phyloP scores from a whole-genome alignment of 2,797 vertebrate species.

The Cheirogaleus major region DNA sequence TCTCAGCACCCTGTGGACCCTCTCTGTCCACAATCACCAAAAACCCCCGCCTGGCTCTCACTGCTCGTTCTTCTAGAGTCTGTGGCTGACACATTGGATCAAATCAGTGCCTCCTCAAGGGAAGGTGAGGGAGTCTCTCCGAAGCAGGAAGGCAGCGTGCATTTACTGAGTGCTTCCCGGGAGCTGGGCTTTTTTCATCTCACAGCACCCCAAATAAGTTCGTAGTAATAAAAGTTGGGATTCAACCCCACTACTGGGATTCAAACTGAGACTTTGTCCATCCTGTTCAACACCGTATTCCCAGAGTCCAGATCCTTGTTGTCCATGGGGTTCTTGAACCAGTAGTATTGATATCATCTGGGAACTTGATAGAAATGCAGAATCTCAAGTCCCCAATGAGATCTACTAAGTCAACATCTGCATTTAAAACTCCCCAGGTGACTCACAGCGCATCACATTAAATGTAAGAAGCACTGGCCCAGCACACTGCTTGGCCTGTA shows the following conservation, averaged over 20 bases:
- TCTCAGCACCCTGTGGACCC: neutral
- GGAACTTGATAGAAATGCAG: neutral
- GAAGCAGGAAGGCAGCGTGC: neutral
- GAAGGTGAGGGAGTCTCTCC: neutral
- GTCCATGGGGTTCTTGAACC: neutral
- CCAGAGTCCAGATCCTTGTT: neutral
- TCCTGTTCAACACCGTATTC: neutral
- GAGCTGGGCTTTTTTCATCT: neutral
- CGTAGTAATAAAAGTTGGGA: neutral
- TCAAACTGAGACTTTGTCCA: neutral
- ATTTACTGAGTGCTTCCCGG: neutral
- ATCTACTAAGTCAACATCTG: neutral
- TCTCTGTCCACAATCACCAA: neutral
- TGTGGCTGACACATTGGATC: neutral
- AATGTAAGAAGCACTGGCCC: neutral
- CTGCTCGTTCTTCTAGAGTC: neutral
- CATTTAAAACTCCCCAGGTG: neutral
- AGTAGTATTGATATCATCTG: neutral
- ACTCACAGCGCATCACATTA: neutral
- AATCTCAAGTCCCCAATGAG: neutral
- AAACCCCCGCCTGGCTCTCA: neutral
- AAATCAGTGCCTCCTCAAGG: neutral
- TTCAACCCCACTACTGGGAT: neutral
- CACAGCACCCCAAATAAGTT: neutral
- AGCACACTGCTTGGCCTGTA: neutral